A percentile compares a stretch with the other conserved stretches of the same genome.
Evolutionary conservation across 2,888 invertebrate genomes (phyloP).

Genomic region (Callyntrura guangdongensis): DNA sequence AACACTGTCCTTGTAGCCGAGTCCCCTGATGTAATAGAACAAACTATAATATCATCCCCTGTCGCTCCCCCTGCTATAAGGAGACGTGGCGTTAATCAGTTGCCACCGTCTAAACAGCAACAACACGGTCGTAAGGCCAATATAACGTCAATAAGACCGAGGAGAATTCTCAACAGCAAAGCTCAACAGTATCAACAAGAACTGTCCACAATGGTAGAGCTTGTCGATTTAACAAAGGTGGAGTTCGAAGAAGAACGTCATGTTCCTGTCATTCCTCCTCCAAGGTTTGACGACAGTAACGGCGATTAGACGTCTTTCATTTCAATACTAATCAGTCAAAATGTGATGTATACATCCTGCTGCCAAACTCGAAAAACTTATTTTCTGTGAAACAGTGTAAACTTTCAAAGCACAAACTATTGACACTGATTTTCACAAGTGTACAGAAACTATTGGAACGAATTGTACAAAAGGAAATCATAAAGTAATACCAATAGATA

Average conservation of each 20-base stretch:
- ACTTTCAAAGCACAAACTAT: neutral
- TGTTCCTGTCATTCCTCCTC: slow-evolving; percentile 57
- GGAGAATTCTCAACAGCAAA: slow-evolving; percentile 66
- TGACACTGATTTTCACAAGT: neutral
- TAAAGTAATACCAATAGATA: neutral
- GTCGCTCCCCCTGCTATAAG: slow-evolving; percentile 40
- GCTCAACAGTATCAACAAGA: slow-evolving; percentile 44
- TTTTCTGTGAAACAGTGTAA: neutral
- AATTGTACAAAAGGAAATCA: neutral
- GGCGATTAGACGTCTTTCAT: neutral
- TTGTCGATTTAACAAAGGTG: slow-evolving; percentile 63
- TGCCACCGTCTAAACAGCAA: slow-evolving; percentile 51
- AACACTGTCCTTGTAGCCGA: slow-evolving; percentile 43
- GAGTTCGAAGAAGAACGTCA: slow-evolving; percentile 56
- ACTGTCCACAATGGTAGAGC: slow-evolving; percentile 44
- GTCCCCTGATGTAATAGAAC: slow-evolving; percentile 56
- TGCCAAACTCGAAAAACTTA: slow-evolving; percentile 12
- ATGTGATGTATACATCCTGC: neutral
- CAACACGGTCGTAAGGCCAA: slow-evolving; percentile 61
- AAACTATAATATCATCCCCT: slow-evolving; percentile 8
- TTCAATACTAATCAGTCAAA: neutral
- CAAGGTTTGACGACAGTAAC: slow-evolving; percentile 71
- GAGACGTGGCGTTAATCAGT: slow-evolving; percentile 6
- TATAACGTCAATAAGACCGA: slow-evolving; percentile 43
- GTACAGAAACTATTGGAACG: neutral